Conservation (phyloP, 2,113 vertebrate genomes). For the Holacanthus passer region DNA sequence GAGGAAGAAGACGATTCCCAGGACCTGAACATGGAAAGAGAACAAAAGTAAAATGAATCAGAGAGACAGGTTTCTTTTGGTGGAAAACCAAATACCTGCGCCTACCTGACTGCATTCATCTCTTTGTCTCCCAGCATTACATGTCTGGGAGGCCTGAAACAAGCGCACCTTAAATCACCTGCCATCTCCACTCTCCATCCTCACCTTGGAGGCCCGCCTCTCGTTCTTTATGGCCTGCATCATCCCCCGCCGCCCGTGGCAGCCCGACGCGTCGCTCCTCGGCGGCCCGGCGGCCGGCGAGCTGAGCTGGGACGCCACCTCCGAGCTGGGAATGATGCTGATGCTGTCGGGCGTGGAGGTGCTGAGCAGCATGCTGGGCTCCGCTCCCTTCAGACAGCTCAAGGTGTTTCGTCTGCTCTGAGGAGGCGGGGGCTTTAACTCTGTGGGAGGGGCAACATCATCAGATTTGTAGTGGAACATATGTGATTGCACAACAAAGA, state of each 20-base stretch:
- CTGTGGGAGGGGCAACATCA: slow-evolving; percentile 77
- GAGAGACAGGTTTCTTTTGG: too few species aligned
- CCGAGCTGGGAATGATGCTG: slow-evolving; percentile 88
- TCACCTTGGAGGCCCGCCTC: slow-evolving; percentile 92
- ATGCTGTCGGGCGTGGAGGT: slow-evolving; percentile 80
- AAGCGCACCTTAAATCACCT: not conserved
- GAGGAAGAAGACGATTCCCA: slow-evolving; percentile 98
- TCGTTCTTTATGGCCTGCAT: slow-evolving; percentile 99
- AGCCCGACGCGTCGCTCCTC: slow-evolving; percentile 79
- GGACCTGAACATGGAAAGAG: slow-evolving; percentile 77
- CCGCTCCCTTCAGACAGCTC: slow-evolving; percentile 86
- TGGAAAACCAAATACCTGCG: too few species aligned
- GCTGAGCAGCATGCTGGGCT: slow-evolving; percentile 73
- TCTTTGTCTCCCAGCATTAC: not conserved
- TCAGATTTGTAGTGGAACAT: not conserved
- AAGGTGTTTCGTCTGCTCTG: slow-evolving; percentile 87
- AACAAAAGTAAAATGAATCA: too few species aligned
- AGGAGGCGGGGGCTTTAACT: slow-evolving; percentile 80
- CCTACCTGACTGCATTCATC: not conserved
- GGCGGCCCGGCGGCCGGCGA: slow-evolving; percentile 81
- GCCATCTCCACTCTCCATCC: not conserved
- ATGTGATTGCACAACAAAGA: not conserved
- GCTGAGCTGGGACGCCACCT: slow-evolving; percentile 87
- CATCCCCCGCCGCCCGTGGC: slow-evolving; percentile 91
- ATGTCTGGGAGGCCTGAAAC: not conserved